phyloP scores from a whole-genome alignment of 64 coral and sea anemone species.

The Catalaphyllia jardinei region DNA sequence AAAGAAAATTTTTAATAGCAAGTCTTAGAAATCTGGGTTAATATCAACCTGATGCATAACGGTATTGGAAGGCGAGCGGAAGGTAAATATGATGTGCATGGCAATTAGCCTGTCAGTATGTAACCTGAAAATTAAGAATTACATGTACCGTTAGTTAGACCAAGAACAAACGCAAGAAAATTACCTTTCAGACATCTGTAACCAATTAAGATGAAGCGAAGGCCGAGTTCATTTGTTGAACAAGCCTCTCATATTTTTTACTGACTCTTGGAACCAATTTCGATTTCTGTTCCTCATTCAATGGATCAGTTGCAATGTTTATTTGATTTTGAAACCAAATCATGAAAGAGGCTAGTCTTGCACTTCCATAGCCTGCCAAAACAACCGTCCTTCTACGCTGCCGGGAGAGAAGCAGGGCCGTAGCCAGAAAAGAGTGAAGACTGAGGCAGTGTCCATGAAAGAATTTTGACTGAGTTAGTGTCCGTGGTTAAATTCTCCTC shows the following conservation, averaged over 20 bases:
- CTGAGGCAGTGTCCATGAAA: no score
- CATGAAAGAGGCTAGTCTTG: neutral
- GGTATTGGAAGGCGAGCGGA: neutral
- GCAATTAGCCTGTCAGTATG: neutral
- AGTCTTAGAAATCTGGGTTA: no score
- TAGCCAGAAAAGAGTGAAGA: no score
- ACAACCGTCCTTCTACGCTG: no score
- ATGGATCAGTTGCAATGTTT: neutral
- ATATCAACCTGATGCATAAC: no score
- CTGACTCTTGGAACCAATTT: neutral
- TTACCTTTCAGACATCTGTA: neutral
- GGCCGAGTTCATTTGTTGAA: neutral
- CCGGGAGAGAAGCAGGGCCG: no score
- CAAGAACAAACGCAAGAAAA: neutral
- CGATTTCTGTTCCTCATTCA: neutral
- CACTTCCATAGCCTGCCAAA: neutral
- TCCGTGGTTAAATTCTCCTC: no score
- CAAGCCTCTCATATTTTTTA: neutral
- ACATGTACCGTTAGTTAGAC: neutral
- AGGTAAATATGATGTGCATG: neutral
- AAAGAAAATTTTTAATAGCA: no score
- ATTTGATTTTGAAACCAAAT: neutral
- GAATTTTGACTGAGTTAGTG: no score
- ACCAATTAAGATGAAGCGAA: neutral
- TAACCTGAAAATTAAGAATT: neutral